Base-by-base conservation (phyloP, 2,888 invertebrate genomes). In the Meghimatium bilineatum region DNA sequence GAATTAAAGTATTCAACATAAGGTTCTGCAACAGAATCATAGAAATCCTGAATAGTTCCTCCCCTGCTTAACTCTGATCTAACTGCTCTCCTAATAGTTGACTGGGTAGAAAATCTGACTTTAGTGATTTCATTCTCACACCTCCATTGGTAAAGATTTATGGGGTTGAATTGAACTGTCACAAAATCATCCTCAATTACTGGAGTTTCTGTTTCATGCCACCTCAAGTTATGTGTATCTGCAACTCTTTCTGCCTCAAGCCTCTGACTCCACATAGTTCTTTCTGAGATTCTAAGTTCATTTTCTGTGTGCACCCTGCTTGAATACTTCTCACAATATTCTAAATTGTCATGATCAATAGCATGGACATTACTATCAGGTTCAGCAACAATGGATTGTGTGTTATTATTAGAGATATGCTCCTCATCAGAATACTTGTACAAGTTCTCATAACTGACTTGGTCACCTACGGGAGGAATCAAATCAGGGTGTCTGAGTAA, bases 191-290 rank as follows among this genome's bases (percentile, higher is more conserved):
- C 75, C 2, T 63, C 67, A 52, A 26, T 23, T n/a, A 34, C 36
- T 12, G 67, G 74, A 72, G 75, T 34, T 52, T 49, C 80, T 52
- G 72, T 92, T 69, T 92, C 93, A 20, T 92, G 92, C 72, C 92
- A 92, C 29, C 93, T 92, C 82, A 86, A 88, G 71, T 89, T 86
- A 20, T 86, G 86, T 49, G 88, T 88, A 60, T 69, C 49, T 29
- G 63, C 56, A 44, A 44, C n/a, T 76, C 71, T 17, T 32, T 75
- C 36, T 56, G 14, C n/a, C 29, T 83, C 83, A 38, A 34, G 20
- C 44, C 17, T 32, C 10, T 56, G 26, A 23, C 63, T 60, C 38
- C 71, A 82, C 1, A 32, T 44, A 78, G 32, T 12, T 3, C 20
- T 72, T 63, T 77, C 49, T 63, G 17, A 34, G 23, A 63, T 60